Evolutionary conservation across 2,113 vertebrate genomes (phyloP), one percentile per base, ranked within the genome.

Genomic region (Oryzias celebensis): DNA sequence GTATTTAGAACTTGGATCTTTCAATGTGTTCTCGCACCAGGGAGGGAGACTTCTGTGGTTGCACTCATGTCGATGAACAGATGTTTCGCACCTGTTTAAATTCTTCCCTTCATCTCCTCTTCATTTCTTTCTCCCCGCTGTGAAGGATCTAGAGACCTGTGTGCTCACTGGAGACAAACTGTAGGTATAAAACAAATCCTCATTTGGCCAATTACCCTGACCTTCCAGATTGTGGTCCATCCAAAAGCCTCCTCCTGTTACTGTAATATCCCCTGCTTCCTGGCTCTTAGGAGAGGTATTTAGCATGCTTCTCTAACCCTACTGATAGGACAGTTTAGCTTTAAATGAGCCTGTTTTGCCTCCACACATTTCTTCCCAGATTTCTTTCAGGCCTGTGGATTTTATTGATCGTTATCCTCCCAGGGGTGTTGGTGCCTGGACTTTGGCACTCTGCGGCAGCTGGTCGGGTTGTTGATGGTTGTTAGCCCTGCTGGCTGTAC

Each of bases 291-390:
- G 82, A 73, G 78, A 78, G 74, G 77, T 65, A 79, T 83, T 81
- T 77, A 58, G 70, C 70, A 75, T 75, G 75, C 71, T 72, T 65
- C 80, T 81, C 81, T 68, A 81, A 68, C 65, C 75, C 63, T 72
- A 68, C 76, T 83, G 85, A 88, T 87, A 81, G 71, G 81, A 83
- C 77, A 85, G 65, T 86, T 89, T 87, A 87, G 81, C 71, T 89
- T 80, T 75, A 89, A 86, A 88, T 85, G 79, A 86, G 86, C 74
- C 84, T 84, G 81, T 84, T 89, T 90, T 86, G 81, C 87, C 82
- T 88, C 73, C 75, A 86, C 86, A 86, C 74, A 82, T 89, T 83
- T 79, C 86, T 85, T 83, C 75, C 75, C 48, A 60, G 78, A 81
- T 73, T 74, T 85, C 82, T 83, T 89, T 72, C 78, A 81, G 80